These are phyloP conservation scores for Chrysodeixis includens DNA, from an alignment of 2,888 invertebrate genomes.

Conservation along the genomic window DNA sequence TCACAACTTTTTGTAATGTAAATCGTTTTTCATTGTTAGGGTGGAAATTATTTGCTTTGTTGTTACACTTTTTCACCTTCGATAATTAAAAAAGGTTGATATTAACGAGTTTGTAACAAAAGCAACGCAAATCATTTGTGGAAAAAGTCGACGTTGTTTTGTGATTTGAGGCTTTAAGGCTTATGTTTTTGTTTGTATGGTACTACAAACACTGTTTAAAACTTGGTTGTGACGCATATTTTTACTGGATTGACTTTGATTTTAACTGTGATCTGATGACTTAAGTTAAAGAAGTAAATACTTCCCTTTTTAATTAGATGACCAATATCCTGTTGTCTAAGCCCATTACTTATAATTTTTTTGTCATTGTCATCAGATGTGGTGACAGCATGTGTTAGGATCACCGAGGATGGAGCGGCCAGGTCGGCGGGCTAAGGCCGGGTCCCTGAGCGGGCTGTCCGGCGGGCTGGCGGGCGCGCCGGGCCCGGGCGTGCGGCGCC, in stretches of 20 bases:
- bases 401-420: slow-evolving; percentile 82
- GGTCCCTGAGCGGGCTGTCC: slow-evolving; percentile 82
- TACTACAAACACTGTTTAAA: too few species aligned
- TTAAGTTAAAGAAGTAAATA: too few species aligned
- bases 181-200: not conserved
- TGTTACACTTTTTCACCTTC: slow-evolving; percentile 10
- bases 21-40: slow-evolving; percentile 37
- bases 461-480: slow-evolving; percentile 74
- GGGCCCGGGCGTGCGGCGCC: slow-evolving; percentile 80
- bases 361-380: slow-evolving; percentile 68
- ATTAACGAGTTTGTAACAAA: slow-evolving; percentile 7
- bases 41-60: slow-evolving; percentile 15
- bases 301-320: too few species aligned
- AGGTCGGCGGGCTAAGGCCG: slow-evolving; percentile 83
- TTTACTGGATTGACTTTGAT: too few species aligned
- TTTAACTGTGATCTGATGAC: too few species aligned
- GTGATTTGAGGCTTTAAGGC: slow-evolving; percentile 10
- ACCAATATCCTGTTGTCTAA: too few species aligned
- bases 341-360: not conserved
- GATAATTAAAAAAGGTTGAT: slow-evolving; percentile 8
- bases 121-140: slow-evolving; percentile 2
- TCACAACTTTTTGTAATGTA: slow-evolving; percentile 38
- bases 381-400: slow-evolving; percentile 78
- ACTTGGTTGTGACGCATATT: too few species aligned
- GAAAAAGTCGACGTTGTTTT: not conserved